Percentiles rank a stretch among this genome's conserved stretches.
Evolutionary conservation across 2,888 invertebrate species (phyloP).

Genomic region (Ophonus ardosiacus): DNA sequence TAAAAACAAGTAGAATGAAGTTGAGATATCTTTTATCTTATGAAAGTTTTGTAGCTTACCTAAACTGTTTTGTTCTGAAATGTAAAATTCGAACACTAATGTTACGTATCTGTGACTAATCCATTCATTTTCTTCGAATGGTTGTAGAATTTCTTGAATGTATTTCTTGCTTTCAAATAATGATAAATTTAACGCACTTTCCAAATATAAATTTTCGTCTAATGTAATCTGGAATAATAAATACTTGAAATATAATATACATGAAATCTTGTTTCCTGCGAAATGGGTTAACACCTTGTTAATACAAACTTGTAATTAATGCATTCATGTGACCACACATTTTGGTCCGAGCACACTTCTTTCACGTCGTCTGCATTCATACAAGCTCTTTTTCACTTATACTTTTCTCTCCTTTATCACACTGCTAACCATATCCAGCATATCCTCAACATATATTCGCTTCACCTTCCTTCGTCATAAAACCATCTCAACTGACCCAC

Average conservation of each 20-base stretch:
- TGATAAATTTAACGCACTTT: conserved; percentile 87
- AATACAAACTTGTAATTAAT: too few relatives aligned
- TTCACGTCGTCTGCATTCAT: too few relatives aligned
- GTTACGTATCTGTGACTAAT: conserved; percentile 86
- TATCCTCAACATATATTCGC: too few relatives aligned
- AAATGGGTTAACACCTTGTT: too few relatives aligned
- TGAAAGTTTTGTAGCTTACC: conserved; percentile 76
- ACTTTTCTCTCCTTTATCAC: neutral
- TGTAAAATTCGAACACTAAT: conserved; percentile 91
- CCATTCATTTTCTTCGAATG: conserved; percentile 92
- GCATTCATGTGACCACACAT: too few relatives aligned
- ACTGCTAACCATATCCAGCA: too few relatives aligned
- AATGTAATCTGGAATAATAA: conserved; percentile 80
- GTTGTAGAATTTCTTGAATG: conserved; percentile 85
- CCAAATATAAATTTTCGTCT: conserved; percentile 83
- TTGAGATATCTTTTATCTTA: neutral
- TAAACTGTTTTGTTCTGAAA: conserved; percentile 90
- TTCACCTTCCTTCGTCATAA: too few relatives aligned
- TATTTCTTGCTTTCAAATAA: conserved; percentile 88
- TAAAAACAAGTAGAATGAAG: conserved; percentile 79
- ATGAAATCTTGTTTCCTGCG: too few relatives aligned
- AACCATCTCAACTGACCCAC: too few relatives aligned
- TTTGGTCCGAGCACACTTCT: too few relatives aligned
- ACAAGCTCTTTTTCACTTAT: too few relatives aligned
- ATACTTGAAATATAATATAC: neutral